These are phyloP conservation scores for Sebastes oblongus DNA, from an alignment of 2,797 vertebrate species.

Conservation along the genomic window DNA sequence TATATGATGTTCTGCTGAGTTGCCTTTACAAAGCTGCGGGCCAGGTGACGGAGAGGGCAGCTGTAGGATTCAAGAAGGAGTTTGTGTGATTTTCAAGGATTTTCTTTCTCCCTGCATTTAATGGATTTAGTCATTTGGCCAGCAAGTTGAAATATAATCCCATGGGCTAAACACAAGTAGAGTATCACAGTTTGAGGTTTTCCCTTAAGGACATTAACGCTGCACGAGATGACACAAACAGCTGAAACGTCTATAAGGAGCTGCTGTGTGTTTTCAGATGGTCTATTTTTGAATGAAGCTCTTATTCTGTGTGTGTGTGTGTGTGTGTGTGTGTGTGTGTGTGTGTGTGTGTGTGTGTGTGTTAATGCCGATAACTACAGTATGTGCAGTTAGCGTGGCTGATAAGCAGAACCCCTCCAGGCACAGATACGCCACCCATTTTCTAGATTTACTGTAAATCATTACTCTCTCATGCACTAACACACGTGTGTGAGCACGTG, in stretches of 20 bases:
- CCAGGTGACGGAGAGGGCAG: conserved; percentile 2
- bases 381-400: conserved; percentile 22
- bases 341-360: conserved; percentile 17
- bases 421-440: conserved; percentile 8
- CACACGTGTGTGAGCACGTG: conserved; percentile 15
- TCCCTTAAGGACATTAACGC: conserved; percentile 24
- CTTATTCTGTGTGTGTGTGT: conserved; percentile 13
- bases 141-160: conserved; percentile 60
- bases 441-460: conserved; percentile 45
- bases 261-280: conserved; percentile 16
- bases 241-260: conserved; percentile 17
- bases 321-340: not conserved
- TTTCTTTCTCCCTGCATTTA: conserved; percentile 29
- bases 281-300: conserved; percentile 33
- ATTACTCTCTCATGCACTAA: conserved; percentile 29
- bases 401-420: conserved; percentile 16
- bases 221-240: conserved; percentile 29
- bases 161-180: conserved; percentile 38
- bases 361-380: not conserved
- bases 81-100: conserved; percentile 39
- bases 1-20: not conserved
- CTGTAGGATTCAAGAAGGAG: conserved; percentile 19
- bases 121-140: conserved; percentile 55
- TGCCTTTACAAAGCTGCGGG: not conserved
- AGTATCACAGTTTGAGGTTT: conserved; percentile 45